These are phyloP conservation scores for Dasyornis broadbenti DNA, from an alignment of 2,113 vertebrate genomes.

Conservation along the genomic window DNA sequence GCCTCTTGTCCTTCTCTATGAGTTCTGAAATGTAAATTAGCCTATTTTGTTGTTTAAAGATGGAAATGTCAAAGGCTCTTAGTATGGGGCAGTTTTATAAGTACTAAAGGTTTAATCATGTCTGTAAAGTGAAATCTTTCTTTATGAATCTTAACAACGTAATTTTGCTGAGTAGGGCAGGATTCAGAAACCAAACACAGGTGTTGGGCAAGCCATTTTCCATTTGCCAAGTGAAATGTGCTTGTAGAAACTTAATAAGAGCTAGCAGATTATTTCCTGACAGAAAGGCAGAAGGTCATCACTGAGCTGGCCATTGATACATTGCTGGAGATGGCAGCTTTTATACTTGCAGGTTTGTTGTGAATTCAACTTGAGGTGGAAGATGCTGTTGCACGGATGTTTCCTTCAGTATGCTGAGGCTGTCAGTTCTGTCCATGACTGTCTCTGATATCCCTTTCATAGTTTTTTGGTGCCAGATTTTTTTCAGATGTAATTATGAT, in stretches of 20 bases:
- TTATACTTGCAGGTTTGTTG: not conserved
- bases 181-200: not conserved
- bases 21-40: not conserved
- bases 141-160: not conserved
- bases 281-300: not conserved
- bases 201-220: not conserved
- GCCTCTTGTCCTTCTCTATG: not conserved
- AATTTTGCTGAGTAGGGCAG: not conserved
- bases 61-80: not conserved
- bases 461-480: not conserved
- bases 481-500: not conserved
- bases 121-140: not conserved
- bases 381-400: not conserved
- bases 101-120: not conserved
- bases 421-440: not conserved
- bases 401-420: not conserved
- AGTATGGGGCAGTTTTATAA: accelerated
- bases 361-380: not conserved
- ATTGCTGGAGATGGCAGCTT: not conserved
- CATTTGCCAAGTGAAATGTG: not conserved
- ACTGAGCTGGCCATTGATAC: not conserved
- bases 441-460: not conserved
- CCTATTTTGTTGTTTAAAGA: not conserved
- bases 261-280: not conserved
- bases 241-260: not conserved